These are phyloP conservation scores for Beris chalybata DNA, from an alignment of 2,888 invertebrate species.

Conservation along the genomic window DNA sequence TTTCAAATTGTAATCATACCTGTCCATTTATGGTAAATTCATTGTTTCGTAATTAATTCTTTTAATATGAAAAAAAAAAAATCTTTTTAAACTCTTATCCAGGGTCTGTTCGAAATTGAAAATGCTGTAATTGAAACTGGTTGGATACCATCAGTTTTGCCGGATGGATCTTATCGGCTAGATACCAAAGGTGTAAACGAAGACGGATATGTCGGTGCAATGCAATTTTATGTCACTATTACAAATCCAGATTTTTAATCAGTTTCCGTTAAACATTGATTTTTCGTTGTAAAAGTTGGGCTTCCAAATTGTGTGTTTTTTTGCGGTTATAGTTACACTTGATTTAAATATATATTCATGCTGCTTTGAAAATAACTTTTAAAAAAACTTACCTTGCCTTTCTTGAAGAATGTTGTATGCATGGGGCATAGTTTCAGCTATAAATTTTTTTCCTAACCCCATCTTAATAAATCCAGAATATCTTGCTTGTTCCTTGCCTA, in stretches of 20 bases:
- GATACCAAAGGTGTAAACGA: slow-evolving; percentile 18
- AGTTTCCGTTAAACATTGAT: no score
- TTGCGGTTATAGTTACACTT: no score
- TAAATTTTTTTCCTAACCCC: no score
- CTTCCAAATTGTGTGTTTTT: no score
- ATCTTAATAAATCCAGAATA: no score
- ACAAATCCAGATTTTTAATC: slow-evolving; percentile 21
- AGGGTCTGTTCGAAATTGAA: slow-evolving; percentile 11
- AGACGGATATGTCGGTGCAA: slow-evolving; percentile 18
- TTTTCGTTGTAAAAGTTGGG: no score
- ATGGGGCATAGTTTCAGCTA: no score
- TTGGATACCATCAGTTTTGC: slow-evolving; percentile 14
- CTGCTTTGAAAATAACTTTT: no score
- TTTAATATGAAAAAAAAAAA: neutral
- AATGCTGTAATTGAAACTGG: slow-evolving; percentile 8
- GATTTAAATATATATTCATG: no score
- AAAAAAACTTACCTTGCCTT: no score
- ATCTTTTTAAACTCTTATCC: neutral
- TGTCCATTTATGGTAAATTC: slow-evolving; percentile 20
- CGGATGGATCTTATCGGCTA: slow-evolving; percentile 18
- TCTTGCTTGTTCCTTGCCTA: no score
- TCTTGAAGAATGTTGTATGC: no score
- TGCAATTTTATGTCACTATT: slow-evolving; percentile 24
- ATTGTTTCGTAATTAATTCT: neutral
- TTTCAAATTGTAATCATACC: slow-evolving; percentile 26